Conservation (phyloP, 1,140 invertebrate species). For the Theocolax elegans region DNA sequence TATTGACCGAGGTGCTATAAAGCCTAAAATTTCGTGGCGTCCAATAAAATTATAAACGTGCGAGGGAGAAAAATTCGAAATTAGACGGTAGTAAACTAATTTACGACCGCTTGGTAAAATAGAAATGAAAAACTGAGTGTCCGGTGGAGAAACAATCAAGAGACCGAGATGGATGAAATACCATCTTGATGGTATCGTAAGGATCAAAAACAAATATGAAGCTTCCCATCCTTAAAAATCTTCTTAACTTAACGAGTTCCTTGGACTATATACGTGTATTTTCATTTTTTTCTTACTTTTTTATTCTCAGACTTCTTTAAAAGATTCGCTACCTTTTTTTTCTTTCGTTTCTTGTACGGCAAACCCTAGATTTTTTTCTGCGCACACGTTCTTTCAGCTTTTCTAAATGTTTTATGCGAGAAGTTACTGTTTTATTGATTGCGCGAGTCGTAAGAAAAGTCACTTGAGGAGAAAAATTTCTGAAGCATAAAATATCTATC, state of each 20-base stretch:
- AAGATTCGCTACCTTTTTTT: background rate
- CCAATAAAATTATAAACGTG: slow-evolving; percentile 1
- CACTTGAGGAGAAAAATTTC: slow-evolving; percentile 4
- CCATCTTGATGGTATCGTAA: too few species aligned
- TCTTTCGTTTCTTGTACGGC: background rate
- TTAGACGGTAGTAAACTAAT: slow-evolving; percentile 6
- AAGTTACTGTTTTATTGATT: slow-evolving; percentile 19
- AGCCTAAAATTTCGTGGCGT: too few species aligned
- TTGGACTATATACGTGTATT: slow-evolving; percentile 4
- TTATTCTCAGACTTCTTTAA: background rate
- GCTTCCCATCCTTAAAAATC: slow-evolving; percentile 23
- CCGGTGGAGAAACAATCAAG: background rate
- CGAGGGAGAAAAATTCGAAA: background rate
- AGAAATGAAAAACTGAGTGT: background rate
- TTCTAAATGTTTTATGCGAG: slow-evolving; percentile 6
- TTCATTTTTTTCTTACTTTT: slow-evolving; percentile 17
- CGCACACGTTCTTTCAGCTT: background rate
- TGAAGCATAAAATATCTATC: slow-evolving; percentile 19
- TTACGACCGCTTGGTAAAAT: background rate
- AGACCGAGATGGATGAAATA: background rate
- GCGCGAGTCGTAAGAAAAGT: background rate
- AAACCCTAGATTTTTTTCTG: background rate
- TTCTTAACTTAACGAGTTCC: slow-evolving; percentile 37
- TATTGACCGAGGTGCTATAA: too few species aligned
- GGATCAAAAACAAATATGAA: background rate